Base-by-base conservation (phyloP, 2,113 vertebrate species). In the Gobiocypris rarus region DNA sequence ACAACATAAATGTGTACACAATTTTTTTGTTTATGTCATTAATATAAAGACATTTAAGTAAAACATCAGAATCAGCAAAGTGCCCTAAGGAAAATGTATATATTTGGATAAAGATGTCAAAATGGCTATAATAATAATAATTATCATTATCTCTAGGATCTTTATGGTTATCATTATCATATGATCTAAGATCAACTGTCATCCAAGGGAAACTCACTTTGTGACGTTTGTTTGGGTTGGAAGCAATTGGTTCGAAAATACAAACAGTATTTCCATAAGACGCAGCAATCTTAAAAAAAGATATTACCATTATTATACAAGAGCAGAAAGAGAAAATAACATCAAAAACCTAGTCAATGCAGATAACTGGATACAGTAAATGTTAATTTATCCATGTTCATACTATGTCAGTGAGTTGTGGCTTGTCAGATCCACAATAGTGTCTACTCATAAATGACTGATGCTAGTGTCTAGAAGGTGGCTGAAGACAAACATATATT, bases 181-280 rank as follows among this genome's bases (percentile, higher is more conserved):
- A 54, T 54, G 52, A 54, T 38, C 28, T 34, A 38, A 4, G 63
- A 38, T 75, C 26, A 26, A 31, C 24, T 34, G 26, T 34, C 28
- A 11, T 59, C 22, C 24, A n/a, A 24, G 15, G 31, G 1, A 10
- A 54, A 14, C 97, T 96, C 94, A 99, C 98, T 94, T 95, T 94
- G 92, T 98, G 98, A 91, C 97, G 96, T 93, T 97, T 98, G 93
- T 98, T 97, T 92, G 94, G 96, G 94, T 97, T 97, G 89, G 95
- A 90, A 83, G 95, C 94, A 85, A 98, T 93, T 0, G 98, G 98
- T 88, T 99, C 98, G 92, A 99, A 99, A 93, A 99, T 97, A 90
- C 97, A 99, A 90, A 99, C 98, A 79, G 97, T 97, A 82, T 98
- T 99, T 91, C 98, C 98, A 71, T 99, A 99, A 34, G 98, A 99